Percentiles rank a stretch among this genome's conserved stretches.
Conservation (phyloP, 2,888 invertebrate species). For the Sturmia bella region DNA sequence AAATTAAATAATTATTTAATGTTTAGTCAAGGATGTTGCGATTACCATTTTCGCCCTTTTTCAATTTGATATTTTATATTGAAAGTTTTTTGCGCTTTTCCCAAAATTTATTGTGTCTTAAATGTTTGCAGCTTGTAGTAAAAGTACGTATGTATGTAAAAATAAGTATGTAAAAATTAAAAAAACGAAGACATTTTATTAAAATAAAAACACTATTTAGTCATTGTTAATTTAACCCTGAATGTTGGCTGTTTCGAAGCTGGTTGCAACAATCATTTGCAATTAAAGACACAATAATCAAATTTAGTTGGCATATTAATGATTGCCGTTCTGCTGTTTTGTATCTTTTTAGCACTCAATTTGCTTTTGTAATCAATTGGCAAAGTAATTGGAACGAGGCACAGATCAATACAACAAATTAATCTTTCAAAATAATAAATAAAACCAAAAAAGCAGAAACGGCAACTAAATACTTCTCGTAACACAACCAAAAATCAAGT, state of each 20-base stretch:
- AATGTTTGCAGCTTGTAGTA: not conserved
- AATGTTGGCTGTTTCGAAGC: constrained; percentile 29
- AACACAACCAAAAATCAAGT: constrained; percentile 51
- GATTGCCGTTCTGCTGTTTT: constrained; percentile 66
- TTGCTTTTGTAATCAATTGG: constrained; percentile 69
- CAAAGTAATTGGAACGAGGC: constrained; percentile 56
- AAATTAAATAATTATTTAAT: constrained; percentile 40
- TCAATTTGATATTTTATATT: constrained; percentile 30
- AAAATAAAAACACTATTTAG: constrained; percentile 33
- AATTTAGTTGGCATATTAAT: constrained; percentile 66
- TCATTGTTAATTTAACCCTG: constrained; percentile 68
- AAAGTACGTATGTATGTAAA: constrained; percentile 3
- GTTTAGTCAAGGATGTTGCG: constrained; percentile 63
- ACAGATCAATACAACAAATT: constrained; percentile 65
- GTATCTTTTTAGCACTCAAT: constrained; percentile 70
- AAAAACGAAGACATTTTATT: not conserved
- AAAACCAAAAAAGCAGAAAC: not conserved
- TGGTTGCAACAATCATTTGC: constrained; percentile 67
- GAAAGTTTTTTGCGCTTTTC: constrained; percentile 35
- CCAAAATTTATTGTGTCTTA: constrained; percentile 32
- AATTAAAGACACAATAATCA: constrained; percentile 69
- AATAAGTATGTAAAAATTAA: not conserved
- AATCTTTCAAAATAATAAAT: constrained; percentile 59
- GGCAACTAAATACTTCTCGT: constrained; percentile 10
- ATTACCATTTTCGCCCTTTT: constrained; percentile 20